Evolutionary conservation across 1,140 invertebrate genomes (phyloP).

Genomic region (Pristionchus pacificus): DNA sequence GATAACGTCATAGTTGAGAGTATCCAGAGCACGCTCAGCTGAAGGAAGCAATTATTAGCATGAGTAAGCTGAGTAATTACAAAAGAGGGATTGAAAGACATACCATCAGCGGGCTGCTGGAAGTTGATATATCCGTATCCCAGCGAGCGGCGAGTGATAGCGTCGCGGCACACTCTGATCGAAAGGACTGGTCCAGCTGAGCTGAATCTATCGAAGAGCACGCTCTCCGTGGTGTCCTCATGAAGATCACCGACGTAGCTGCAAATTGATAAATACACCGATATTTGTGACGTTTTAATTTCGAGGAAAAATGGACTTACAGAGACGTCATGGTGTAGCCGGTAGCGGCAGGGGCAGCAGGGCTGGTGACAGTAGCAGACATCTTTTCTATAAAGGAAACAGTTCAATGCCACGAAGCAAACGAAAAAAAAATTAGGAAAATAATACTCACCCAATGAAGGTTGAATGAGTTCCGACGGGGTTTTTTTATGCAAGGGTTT

Average conservation of each 20-base stretch:
- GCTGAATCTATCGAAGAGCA: constrained; percentile 99
- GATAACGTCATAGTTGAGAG: constrained; percentile 98
- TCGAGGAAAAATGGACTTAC: too few relatives aligned
- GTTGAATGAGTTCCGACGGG: too few relatives aligned
- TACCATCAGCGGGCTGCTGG: constrained; percentile 86
- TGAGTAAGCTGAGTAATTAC: too few relatives aligned
- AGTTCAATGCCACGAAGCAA: too few relatives aligned
- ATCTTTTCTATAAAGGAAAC: too few relatives aligned
- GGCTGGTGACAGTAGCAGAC: not conserved
- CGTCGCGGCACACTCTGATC: constrained; percentile 94
- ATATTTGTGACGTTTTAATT: too few relatives aligned
- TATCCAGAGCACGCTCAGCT: constrained; percentile 97
- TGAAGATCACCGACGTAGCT: constrained; percentile 98
- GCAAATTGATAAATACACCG: too few relatives aligned
- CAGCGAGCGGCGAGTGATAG: constrained; percentile 89
- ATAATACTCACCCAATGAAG: too few relatives aligned
- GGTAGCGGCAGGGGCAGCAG: not conserved
- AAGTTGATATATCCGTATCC: constrained; percentile 99
- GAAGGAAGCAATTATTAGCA: too few relatives aligned
- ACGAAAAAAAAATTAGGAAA: too few relatives aligned
- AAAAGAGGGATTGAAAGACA: too few relatives aligned
- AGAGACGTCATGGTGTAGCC: constrained; percentile 8
- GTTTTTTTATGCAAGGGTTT: too few relatives aligned
- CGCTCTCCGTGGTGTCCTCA: constrained; percentile 93
- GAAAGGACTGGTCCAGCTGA: constrained; percentile 93